Evolutionary conservation across 2,888 invertebrate genomes (phyloP).

Genomic region (Microplitis manilae): DNA sequence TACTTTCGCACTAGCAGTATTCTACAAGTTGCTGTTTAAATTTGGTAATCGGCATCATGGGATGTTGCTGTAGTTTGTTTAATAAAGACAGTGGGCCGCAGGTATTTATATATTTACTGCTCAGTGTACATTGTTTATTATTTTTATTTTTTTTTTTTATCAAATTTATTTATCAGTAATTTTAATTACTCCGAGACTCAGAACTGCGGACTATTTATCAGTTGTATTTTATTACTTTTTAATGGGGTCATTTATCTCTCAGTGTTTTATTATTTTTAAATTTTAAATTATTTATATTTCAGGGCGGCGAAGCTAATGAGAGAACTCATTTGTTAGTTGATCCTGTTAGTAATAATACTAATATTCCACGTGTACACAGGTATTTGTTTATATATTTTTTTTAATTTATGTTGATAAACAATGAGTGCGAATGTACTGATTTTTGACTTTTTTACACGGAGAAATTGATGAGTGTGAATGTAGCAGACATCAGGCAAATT

Average conservation of each 20-base stretch:
- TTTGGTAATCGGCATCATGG: constrained; percentile 53
- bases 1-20: background rate
- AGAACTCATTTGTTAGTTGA: constrained; percentile 85
- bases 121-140: constrained; percentile 40
- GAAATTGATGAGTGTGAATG: no score
- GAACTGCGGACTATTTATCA: background rate
- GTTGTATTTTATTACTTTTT: constrained; percentile 4
- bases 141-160: constrained; percentile 27
- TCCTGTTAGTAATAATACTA: constrained; percentile 82
- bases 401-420: background rate
- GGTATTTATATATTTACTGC: constrained; percentile 71
- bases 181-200: background rate
- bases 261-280: background rate
- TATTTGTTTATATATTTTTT: constrained; percentile 54
- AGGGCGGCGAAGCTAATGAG: constrained; percentile 80
- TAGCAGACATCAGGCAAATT: no score
- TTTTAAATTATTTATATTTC: constrained; percentile 48
- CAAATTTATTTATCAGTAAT: constrained; percentile 22
- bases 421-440: no score
- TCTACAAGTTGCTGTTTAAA: background rate
- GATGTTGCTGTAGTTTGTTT: constrained; percentile 80
- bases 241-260: background rate
- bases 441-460: no score
- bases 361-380: constrained; percentile 80
- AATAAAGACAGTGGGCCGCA: constrained; percentile 80